A percentile compares a stretch with the other conserved stretches of the same genome.
These are phyloP conservation scores for Drosophila austrosaltans DNA, from an alignment of 2,888 invertebrate genomes.

Conservation along the genomic window DNA sequence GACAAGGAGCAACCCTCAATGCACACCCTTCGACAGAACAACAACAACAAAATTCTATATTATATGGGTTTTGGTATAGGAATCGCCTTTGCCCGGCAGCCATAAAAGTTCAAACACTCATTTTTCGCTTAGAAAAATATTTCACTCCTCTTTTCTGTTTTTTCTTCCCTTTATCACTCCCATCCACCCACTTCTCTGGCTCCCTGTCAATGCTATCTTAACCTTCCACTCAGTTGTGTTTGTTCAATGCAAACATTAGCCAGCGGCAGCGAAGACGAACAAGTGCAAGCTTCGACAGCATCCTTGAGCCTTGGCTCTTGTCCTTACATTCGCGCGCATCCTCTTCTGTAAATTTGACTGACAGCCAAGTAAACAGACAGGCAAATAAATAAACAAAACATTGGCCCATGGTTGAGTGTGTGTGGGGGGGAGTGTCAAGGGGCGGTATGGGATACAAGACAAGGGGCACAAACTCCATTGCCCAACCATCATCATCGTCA, in stretches of 20 bases:
- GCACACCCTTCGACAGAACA: not conserved
- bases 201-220: not conserved
- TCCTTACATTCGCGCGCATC: constrained; percentile 38
- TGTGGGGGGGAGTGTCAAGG: constrained; percentile 27
- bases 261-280: constrained; percentile 60
- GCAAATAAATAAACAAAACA: constrained; percentile 72
- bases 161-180: constrained; percentile 2
- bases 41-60: no score
- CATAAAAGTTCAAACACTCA: constrained; percentile 81
- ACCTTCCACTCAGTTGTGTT: constrained; percentile 50
- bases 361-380: constrained; percentile 66
- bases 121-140: constrained; percentile 76
- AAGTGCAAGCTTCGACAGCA: constrained; percentile 63
- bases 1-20: constrained; percentile 26
- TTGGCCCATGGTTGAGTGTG: not conserved
- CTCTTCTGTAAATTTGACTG: constrained; percentile 63
- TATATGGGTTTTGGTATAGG: not conserved
- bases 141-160: constrained; percentile 23
- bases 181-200: not conserved
- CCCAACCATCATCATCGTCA: constrained; percentile 10
- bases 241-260: constrained; percentile 65
- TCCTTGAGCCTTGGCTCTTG: constrained; percentile 54
- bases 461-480: constrained; percentile 37
- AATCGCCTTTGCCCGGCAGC: constrained; percentile 51
- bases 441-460: constrained; percentile 15